Base-by-base conservation (phyloP, 2,113 vertebrate genomes). In the Prinia subflava region DNA sequence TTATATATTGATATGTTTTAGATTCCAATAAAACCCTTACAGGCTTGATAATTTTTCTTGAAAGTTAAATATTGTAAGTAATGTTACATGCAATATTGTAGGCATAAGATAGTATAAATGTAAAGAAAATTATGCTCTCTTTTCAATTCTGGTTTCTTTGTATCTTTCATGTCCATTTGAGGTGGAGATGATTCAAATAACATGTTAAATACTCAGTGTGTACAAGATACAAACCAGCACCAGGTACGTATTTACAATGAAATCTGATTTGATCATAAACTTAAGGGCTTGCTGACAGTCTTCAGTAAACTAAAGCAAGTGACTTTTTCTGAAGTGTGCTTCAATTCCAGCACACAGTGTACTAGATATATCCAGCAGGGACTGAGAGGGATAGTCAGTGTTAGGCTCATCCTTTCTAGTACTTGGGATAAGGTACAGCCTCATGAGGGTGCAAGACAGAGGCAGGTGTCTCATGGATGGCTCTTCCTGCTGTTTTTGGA, bases 231-330 rank as follows among this genome's bases (percentile, higher is more conserved):
- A 90, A 62, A 42, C 39, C 84, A 75, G 22, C 39, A 59, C 9
- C 95, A 97, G 98, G 98, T 98, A 97, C n/a, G 22, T 91, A 53
- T n/a, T 95, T 44, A 74, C 65, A 71, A 90, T 56, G 30, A 95
- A 73, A 84, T 35, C 30, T 37, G 4, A 56, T 75, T 83, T 81
- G 37, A 13, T 82, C 25, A 11, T 84, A n/a, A 81, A 47, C 35
- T 53, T 75, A 59, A 30, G 6, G 23, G 4, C 15, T 87, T 90
- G 9, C 20, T 93, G 35, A 22, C 31, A 63, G 22, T 89, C 75
- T 96, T 71, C 59, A 81, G 49, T 77, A 80, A 56, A 69, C 35
- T 59, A 41, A 59, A 95, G 23, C 52, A 83, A 19, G 42, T 6
- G 16, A 35, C 47, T 89, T 3, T 75, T 94, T 19, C 22, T 92